These are phyloP conservation scores for Lithophane socia DNA, from an alignment of 2,888 invertebrate genomes.

Conservation along the genomic window DNA sequence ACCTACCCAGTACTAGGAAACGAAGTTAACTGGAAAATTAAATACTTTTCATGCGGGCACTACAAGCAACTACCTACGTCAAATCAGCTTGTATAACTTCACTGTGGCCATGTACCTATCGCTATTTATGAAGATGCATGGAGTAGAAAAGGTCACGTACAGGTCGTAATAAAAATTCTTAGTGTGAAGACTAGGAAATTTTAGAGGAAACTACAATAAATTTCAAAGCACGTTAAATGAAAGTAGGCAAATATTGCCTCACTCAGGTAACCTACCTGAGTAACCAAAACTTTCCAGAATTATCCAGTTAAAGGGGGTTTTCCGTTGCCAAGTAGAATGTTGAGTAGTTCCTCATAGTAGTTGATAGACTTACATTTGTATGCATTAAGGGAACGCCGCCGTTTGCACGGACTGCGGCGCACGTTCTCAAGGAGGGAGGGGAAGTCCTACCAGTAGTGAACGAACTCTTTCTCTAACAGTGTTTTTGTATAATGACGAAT, in stretches of 20 bases:
- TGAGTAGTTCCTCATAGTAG: conserved; percentile 42
- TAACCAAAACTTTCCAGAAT: conserved; percentile 24
- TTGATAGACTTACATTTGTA: conserved; percentile 44
- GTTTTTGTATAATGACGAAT: conserved; percentile 11
- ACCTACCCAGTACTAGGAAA: background rate
- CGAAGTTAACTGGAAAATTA: no score
- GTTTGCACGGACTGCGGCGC: conserved; percentile 14
- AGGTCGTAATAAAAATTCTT: background rate
- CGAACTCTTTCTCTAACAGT: conserved; percentile 23
- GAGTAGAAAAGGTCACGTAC: background rate
- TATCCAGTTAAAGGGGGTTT: conserved; percentile 29
- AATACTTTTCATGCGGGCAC: background rate
- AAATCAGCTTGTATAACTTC: background rate
- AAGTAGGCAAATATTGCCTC: background rate
- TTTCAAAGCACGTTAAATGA: background rate
- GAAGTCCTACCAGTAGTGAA: background rate
- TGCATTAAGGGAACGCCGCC: conserved; percentile 45
- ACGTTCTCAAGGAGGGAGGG: background rate
- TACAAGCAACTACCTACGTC: background rate
- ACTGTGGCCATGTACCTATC: no score
- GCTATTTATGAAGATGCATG: background rate
- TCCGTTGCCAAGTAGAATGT: conserved; percentile 31
- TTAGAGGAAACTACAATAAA: background rate
- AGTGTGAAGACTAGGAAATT: background rate
- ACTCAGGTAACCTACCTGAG: background rate